phyloP scores from a whole-genome alignment of 2,113 vertebrate species.

The Phrynocephalus versicolor region DNA sequence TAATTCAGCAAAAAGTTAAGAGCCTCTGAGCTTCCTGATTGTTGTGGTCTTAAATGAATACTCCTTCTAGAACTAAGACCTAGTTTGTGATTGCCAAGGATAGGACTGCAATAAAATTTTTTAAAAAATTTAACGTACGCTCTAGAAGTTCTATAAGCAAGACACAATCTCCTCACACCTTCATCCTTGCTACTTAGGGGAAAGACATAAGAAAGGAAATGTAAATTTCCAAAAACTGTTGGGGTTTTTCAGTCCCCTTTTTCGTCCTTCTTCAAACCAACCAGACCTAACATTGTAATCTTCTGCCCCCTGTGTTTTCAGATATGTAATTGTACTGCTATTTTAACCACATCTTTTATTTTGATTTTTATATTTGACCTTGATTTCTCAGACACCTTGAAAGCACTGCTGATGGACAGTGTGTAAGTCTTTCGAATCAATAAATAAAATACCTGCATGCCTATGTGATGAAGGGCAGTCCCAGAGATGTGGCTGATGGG shows the following conservation, averaged over 20 bases:
- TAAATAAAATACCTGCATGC: not conserved
- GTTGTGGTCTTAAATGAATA: not conserved
- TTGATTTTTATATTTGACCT: not conserved
- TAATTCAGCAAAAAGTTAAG: not conserved
- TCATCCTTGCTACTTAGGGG: not conserved
- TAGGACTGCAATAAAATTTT: not conserved
- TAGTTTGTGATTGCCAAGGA: not conserved
- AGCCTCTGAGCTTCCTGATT: not conserved
- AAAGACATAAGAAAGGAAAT: not conserved
- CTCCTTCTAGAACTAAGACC: not conserved
- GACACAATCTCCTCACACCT: not conserved
- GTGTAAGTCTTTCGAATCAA: not conserved
- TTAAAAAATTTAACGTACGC: not conserved
- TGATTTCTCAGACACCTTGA: not conserved
- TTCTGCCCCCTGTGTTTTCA: not conserved
- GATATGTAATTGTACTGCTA: not conserved
- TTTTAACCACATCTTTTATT: not conserved
- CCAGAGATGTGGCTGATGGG: not conserved
- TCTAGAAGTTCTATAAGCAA: not conserved
- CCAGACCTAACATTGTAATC: not conserved
- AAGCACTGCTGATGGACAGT: too few relatives aligned
- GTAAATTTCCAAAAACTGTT: not conserved
- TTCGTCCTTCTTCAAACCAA: not conserved
- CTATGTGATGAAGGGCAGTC: too few relatives aligned
- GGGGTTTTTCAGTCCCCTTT: not conserved